Percentiles rank a stretch among this genome's conserved stretches.
Evolutionary conservation across 2,113 vertebrate genomes (phyloP).

Genomic region (Thinocorus orbignyianus): DNA sequence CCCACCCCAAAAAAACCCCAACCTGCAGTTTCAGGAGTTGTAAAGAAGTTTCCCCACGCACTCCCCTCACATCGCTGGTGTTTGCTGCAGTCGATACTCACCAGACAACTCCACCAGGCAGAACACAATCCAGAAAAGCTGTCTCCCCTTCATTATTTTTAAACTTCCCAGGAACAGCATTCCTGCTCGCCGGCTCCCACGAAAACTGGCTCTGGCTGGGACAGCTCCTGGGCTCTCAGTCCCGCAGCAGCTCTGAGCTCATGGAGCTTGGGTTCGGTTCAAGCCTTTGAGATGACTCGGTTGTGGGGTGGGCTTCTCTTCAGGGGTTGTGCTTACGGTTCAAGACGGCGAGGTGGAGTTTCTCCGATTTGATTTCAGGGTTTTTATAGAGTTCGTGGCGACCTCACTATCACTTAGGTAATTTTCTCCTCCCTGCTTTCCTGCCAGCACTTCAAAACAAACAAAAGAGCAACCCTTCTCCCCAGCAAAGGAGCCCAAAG

Average conservation of each 20-base stretch:
- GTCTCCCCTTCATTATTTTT: slow-evolving; percentile 38
- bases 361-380: slow-evolving; percentile 3
- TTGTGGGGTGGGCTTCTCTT: slow-evolving; percentile 53
- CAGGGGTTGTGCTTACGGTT: slow-evolving; percentile 49
- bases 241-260: slow-evolving; percentile 45
- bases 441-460: slow-evolving; percentile 64
- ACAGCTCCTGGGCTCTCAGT: neutral
- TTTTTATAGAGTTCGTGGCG: slow-evolving; percentile 51
- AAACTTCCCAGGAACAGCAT: slow-evolving; percentile 6
- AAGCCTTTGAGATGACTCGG: slow-evolving; percentile 48
- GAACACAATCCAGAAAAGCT: slow-evolving; percentile 49
- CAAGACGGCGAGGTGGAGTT: slow-evolving; percentile 61
- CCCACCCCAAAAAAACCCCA: no score
- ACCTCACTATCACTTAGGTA: slow-evolving; percentile 67
- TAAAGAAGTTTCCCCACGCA: neutral
- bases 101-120: slow-evolving; percentile 60
- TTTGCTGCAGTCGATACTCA: slow-evolving; percentile 39
- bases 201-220: neutral
- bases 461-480: slow-evolving; percentile 38
- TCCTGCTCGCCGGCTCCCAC: neutral
- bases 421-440: slow-evolving; percentile 67
- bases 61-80: fast-evolving
- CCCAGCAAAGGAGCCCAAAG: slow-evolving; percentile 52
- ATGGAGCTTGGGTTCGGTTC: slow-evolving; percentile 14
- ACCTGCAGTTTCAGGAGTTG: neutral